A percentile compares a stretch with the other conserved stretches of the same genome.
Evolutionary conservation across 2,888 invertebrate genomes (phyloP).

Genomic region (Meliscaeva auricollis): DNA sequence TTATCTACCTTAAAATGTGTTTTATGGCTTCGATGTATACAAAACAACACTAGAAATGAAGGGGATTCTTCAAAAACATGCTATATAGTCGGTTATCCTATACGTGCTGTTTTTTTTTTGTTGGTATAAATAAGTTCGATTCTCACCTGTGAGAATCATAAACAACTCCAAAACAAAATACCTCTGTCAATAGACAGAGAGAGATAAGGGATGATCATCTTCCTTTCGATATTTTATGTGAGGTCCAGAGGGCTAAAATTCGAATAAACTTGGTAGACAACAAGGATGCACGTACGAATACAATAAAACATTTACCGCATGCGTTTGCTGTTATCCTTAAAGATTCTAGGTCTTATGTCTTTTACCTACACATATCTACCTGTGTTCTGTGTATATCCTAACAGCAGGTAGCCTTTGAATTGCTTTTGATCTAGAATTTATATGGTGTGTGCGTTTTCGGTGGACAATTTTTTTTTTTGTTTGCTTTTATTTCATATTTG

Average conservation of each 20-base stretch:
- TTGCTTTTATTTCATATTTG: background rate
- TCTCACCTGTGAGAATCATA: conserved; percentile 34
- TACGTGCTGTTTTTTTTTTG: conserved; percentile 4
- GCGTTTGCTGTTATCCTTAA: conserved; percentile 6
- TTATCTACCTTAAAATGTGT: conserved; percentile 10
- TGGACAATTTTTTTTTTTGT: background rate
- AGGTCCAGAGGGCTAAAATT: background rate
- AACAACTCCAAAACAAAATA: background rate
- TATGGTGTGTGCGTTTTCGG: too few species aligned
- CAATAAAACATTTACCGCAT: conserved; percentile 1
- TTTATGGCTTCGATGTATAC: background rate
- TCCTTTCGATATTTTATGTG: conserved; percentile 3
- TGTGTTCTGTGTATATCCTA: background rate
- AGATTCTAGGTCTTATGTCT: background rate
- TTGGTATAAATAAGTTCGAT: background rate
- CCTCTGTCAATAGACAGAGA: conserved; percentile 15
- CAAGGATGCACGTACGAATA: background rate
- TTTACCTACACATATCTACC: too few species aligned
- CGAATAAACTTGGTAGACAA: too few species aligned
- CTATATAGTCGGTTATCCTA: background rate
- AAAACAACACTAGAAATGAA: too few species aligned
- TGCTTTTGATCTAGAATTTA: background rate
- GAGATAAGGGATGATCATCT: background rate
- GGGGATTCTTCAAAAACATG: background rate
- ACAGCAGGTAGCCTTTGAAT: background rate